Base-by-base conservation (phyloP, 2,888 invertebrate genomes). In the Phoenoteleia sp. region DNA sequence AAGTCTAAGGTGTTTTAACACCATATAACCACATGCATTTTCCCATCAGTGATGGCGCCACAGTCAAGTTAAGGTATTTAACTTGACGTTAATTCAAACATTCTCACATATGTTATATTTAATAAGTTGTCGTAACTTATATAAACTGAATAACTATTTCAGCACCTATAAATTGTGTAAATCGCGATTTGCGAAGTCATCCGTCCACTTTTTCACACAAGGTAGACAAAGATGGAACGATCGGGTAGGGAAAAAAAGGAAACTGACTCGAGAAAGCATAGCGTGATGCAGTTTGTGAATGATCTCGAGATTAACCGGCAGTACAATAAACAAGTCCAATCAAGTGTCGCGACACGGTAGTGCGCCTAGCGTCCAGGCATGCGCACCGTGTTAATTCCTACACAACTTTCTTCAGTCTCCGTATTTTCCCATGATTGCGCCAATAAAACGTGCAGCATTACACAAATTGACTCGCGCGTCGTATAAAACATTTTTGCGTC, bases 401-500 rank as follows among this genome's bases (percentile, higher is more conserved):
- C 74, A 69, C 81, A 62, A 66, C 81, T 81, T 74, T 81, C 71
- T 75, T 81, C 64, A 49, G 45, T 75, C 67, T 25, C 19, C 60
- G 67, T 74, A 75, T 81, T 81, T 81, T 81, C 66, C 81, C 74
- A 81, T 67, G 81, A 81, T 74, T 67, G 71, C 60, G 72, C 74
- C 64, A 74, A 81, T 79, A 79, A 71, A 79, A 42, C 45, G 67
- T 33, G 52, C 56, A 19, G 62, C 67, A 74, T 66, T 42, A 81
- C 74, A 74, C 81, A 74, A 81, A 74, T 74, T 74, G 81, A 81
- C 58, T 74, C 23, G 81, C 58, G 49, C 64, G 60, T 67, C 74
- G 72, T 81, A 67, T 74, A 67, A 81, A 74, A 67, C 67, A 72
- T 74, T 81, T 81, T 81, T 74, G 74, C 81, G 60, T 81, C 81